A percentile compares a stretch with the other conserved stretches of the same genome.
These are phyloP conservation scores for Callionymus lyra DNA, from an alignment of 2,113 vertebrate species.

Conservation along the genomic window DNA sequence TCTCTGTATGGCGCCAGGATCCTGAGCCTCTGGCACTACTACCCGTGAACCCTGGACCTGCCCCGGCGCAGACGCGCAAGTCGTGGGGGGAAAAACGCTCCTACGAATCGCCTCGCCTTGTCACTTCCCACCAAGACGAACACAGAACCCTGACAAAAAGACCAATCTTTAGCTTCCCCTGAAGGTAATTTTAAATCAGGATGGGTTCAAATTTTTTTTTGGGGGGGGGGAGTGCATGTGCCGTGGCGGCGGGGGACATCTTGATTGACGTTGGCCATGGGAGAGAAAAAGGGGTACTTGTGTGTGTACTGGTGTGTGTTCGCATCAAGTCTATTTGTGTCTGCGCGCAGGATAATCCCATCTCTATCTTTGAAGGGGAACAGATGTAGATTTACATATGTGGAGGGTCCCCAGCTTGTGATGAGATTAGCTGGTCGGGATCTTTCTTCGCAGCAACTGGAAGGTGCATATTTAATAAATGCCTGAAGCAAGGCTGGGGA, in stretches of 20 bases:
- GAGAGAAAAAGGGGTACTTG: slow-evolving; percentile 41
- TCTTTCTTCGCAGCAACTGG: slow-evolving; percentile 76
- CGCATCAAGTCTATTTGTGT: slow-evolving; percentile 16
- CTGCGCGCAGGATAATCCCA: slow-evolving; percentile 82
- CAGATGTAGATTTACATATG: slow-evolving; percentile 99
- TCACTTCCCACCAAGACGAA: slow-evolving; percentile 76
- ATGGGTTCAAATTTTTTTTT: slow-evolving; percentile 39
- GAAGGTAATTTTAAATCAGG: slow-evolving; percentile 54
- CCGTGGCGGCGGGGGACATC: slow-evolving; percentile 61
- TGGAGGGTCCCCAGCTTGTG: slow-evolving; percentile 90
- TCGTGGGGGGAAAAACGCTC: too few relatives aligned
- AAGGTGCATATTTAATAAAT: slow-evolving; percentile 99
- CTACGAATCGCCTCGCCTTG: slow-evolving; percentile 65
- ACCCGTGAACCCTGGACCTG: slow-evolving; percentile 57
- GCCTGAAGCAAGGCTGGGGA: slow-evolving; percentile 84
- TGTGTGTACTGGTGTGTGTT: slow-evolving; percentile 25
- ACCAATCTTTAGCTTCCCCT: slow-evolving; percentile 79
- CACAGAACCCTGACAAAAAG: slow-evolving; percentile 77
- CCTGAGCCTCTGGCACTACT: slow-evolving; percentile 36
- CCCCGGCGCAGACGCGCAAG: slow-evolving; percentile 49
- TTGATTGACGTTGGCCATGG: slow-evolving; percentile 76
- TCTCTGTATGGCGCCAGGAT: slow-evolving; percentile 61
- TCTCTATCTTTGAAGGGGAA: slow-evolving; percentile 89
- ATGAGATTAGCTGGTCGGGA: slow-evolving; percentile 91
- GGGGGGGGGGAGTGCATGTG: slow-evolving; percentile 51